Evolutionary conservation across 2,797 vertebrate species (phyloP).

Genomic region (Cirrhinus mrigala): DNA sequence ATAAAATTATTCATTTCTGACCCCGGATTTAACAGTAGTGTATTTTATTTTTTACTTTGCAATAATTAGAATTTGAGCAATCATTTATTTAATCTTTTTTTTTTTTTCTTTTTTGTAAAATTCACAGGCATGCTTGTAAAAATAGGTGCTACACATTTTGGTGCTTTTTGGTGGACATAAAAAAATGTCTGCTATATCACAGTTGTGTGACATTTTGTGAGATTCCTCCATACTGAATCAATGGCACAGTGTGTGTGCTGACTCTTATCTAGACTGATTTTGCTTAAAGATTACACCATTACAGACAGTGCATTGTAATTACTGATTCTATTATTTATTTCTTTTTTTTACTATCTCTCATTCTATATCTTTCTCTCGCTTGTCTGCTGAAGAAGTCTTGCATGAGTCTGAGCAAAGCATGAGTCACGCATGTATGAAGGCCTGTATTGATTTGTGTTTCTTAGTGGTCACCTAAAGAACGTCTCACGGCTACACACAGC

Average conservation of each 20-base stretch:
- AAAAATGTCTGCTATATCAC: background rate
- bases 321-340: background rate
- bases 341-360: background rate
- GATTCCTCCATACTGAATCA: background rate
- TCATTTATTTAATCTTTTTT: background rate
- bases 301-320: background rate
- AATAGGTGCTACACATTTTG: background rate
- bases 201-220: background rate
- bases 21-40: background rate
- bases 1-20: background rate
- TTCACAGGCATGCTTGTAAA: background rate
- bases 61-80: background rate
- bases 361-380: background rate
- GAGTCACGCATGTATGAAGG: background rate
- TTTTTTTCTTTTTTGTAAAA: background rate
- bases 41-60: background rate
- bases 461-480: background rate
- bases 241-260: background rate
- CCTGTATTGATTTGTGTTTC: background rate
- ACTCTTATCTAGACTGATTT: background rate
- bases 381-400: background rate
- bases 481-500: background rate
- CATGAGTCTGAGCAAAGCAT: background rate
- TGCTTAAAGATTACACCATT: conserved; percentile 17
- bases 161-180: background rate